phyloP scores from a whole-genome alignment of 64 coral and sea anemone genomes.

The Montipora efflorescens region DNA sequence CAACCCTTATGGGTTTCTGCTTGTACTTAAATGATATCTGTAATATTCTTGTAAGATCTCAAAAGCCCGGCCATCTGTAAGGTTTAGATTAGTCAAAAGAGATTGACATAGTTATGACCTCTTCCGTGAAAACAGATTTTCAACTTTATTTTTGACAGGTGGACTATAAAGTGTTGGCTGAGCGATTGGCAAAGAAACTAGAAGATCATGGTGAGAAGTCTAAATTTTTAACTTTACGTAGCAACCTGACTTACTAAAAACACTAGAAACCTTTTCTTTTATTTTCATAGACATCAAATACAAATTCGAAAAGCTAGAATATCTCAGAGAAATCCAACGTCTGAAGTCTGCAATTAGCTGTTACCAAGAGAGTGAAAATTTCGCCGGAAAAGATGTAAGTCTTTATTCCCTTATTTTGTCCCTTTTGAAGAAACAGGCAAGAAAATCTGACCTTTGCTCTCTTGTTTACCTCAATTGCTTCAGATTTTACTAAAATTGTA shows the following conservation, averaged over 20 bases:
- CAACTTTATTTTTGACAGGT: conserved; percentile 46
- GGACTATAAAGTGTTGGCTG: conserved; percentile 92
- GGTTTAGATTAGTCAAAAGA: not conserved
- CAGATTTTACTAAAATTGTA: no score
- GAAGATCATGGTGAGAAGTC: conserved; percentile 82
- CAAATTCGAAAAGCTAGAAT: conserved; percentile 93
- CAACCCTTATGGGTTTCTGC: no score
- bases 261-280: not conserved
- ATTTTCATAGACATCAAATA: conserved; percentile 76
- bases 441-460: no score
- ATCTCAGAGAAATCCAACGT: conserved; percentile 92
- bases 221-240: not conserved
- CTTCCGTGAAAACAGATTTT: not conserved
- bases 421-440: not conserved
- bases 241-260: not conserved
- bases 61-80: not conserved
- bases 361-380: conserved; percentile 89
- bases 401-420: not conserved
- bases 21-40: not conserved
- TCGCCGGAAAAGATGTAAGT: conserved; percentile 90
- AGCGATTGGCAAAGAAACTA: conserved; percentile 83
- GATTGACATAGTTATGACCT: not conserved
- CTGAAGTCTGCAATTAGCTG: conserved; percentile 84
- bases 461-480: no score
- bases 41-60: not conserved